Conservation (phyloP, 2,797 vertebrate species). For the Sphenopsis melanotis region DNA sequence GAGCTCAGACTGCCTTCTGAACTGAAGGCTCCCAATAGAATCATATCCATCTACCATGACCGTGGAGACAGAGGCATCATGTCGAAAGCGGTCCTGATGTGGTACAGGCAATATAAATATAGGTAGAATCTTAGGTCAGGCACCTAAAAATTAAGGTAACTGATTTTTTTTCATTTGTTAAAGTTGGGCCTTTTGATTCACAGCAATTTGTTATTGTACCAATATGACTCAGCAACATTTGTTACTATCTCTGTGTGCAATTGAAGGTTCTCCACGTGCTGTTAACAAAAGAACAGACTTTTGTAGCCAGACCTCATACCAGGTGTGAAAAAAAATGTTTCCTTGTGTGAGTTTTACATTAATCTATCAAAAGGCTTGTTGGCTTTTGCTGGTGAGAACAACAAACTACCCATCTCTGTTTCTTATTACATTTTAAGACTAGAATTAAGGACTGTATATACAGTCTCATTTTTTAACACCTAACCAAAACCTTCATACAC, state of each 20-base stretch:
- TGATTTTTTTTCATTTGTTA: neutral
- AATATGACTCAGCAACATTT: neutral
- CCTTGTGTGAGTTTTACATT: neutral
- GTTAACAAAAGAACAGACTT: neutral
- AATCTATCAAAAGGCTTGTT: neutral
- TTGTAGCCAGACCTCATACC: neutral
- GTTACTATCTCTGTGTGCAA: neutral
- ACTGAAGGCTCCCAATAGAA: neutral
- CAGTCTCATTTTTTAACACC: neutral
- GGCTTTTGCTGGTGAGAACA: neutral
- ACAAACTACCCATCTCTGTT: neutral
- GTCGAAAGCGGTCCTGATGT: neutral
- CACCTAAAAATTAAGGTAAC: neutral
- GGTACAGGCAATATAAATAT: neutral
- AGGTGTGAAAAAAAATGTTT: neutral
- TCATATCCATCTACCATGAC: neutral
- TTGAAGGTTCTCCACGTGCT: neutral
- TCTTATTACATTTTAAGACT: neutral
- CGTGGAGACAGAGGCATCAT: neutral
- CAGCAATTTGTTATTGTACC: neutral
- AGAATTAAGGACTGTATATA: neutral
- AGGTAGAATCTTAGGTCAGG: neutral
- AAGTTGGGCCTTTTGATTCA: neutral
- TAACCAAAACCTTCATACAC: neutral
- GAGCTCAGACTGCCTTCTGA: neutral